phyloP scores from a whole-genome alignment of 2,113 vertebrate species.

The Corapipo altera region DNA sequence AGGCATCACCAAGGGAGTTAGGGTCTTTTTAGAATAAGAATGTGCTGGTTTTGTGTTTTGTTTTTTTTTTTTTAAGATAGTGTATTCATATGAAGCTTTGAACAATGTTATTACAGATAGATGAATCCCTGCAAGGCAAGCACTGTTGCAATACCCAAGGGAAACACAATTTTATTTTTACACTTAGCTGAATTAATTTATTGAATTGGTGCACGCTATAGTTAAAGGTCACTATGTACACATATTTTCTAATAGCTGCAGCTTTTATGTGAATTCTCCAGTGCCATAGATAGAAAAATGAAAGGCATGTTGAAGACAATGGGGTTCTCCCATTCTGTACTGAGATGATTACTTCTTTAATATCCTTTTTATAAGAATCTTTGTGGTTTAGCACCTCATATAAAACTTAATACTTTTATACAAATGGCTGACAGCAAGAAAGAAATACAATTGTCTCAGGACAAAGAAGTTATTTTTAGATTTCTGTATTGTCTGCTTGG shows the following conservation, averaged over 20 bases:
- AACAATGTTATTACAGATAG: not conserved
- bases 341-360: not conserved
- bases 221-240: not conserved
- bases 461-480: conserved; percentile 2
- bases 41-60: no score
- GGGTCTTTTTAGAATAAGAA: not conserved
- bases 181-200: not conserved
- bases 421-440: not conserved
- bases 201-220: not conserved
- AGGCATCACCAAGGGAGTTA: not conserved
- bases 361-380: not conserved
- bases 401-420: not conserved
- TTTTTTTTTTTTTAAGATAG: not conserved
- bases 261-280: not conserved
- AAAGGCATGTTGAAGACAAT: not conserved
- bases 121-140: not conserved
- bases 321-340: not conserved
- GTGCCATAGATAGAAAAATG: not conserved
- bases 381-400: not conserved
- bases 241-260: not conserved
- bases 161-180: not conserved
- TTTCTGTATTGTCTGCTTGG: not conserved
- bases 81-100: not conserved
- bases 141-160: not conserved
- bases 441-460: not conserved